phyloP scores from a whole-genome alignment of 2,888 invertebrate genomes.

The Caenorhabditis panamensis region DNA sequence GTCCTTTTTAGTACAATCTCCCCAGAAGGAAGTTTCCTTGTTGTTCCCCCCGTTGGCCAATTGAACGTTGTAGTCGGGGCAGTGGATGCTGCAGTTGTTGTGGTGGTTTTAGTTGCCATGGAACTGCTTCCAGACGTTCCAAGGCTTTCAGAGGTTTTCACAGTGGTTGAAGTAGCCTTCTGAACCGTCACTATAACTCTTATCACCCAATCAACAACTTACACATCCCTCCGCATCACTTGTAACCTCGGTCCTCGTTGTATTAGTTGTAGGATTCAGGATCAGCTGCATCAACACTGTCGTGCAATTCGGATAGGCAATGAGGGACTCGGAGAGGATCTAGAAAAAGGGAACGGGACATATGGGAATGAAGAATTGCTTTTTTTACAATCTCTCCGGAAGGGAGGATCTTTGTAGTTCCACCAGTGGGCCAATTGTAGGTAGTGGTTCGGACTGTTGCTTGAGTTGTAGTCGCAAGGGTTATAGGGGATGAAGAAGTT shows the following conservation, averaged over 20 bases:
- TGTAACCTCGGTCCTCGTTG: conserved; percentile 18
- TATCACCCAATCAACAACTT: background rate
- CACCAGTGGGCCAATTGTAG: background rate
- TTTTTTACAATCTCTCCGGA: background rate
- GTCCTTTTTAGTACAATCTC: too few species aligned
- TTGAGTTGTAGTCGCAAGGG: too few species aligned
- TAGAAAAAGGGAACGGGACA: background rate
- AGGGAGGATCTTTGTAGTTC: background rate
- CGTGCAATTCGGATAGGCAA: conserved; percentile 34
- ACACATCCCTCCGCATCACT: conserved; percentile 30
- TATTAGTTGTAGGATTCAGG: conserved; percentile 20
- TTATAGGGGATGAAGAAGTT: too few species aligned
- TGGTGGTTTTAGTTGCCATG: background rate
- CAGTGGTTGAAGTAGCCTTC: too few species aligned
- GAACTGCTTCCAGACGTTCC: background rate
- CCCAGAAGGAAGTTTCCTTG: background rate
- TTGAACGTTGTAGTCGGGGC: background rate
- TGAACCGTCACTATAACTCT: too few species aligned
- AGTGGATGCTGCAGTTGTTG: background rate
- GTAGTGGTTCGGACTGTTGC: background rate
- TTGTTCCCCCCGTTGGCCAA: background rate
- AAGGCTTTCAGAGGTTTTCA: too few species aligned
- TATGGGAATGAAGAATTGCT: background rate
- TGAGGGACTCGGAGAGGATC: conserved; percentile 1
- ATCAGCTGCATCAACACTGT: conserved; percentile 17